Evolutionary conservation across 2,113 vertebrate genomes (phyloP).

Genomic region (Lathamus discolor): DNA sequence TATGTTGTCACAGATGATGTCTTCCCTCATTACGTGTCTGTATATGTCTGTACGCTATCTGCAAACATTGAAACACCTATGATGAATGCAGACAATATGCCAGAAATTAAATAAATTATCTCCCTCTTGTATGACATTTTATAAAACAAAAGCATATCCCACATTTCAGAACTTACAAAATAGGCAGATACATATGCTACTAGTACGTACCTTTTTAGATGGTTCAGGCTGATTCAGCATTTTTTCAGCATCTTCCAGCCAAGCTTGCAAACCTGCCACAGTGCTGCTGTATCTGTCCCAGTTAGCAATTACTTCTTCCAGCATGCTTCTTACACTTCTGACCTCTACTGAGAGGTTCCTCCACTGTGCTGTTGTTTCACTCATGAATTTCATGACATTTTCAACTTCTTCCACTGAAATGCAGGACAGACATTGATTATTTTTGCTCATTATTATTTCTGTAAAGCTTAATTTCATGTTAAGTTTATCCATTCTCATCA

Average conservation of each 20-base stretch:
- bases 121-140: background rate
- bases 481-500: background rate
- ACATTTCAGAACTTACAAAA: background rate
- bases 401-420: slow-evolving; percentile 87
- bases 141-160: background rate
- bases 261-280: slow-evolving; percentile 87
- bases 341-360: slow-evolving; percentile 91
- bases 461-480: background rate
- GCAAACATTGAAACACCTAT: background rate
- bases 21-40: background rate
- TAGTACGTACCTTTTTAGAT: slow-evolving; percentile 81
- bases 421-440: background rate
- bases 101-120: background rate
- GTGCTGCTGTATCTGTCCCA: slow-evolving; percentile 89
- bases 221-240: slow-evolving; percentile 85
- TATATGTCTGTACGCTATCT: background rate
- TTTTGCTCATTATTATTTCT: background rate
- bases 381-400: slow-evolving; percentile 87
- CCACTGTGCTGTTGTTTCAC: slow-evolving; percentile 91
- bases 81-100: background rate
- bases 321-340: slow-evolving; percentile 91
- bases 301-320: slow-evolving; percentile 91
- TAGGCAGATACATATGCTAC: background rate
- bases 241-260: slow-evolving; percentile 92
- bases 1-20: background rate